Percentiles rank a stretch among this genome's conserved stretches.
phyloP scores from a whole-genome alignment of 2,888 invertebrate genomes.

The Caprella mutica region DNA sequence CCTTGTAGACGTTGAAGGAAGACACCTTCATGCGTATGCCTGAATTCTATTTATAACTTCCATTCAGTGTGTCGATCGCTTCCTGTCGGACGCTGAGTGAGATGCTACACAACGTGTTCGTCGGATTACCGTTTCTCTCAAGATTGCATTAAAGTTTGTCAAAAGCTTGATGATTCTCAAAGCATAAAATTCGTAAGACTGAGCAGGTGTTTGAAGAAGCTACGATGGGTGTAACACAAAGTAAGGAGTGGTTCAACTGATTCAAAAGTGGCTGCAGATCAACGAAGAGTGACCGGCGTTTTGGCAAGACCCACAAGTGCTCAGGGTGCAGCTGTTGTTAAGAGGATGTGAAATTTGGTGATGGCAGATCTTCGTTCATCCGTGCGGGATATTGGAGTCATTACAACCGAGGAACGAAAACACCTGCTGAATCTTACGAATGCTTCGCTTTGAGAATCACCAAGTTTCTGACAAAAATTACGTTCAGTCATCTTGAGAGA shows the following conservation, averaged over 20 bases:
- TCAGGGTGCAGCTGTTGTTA: not conserved
- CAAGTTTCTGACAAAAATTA: no score
- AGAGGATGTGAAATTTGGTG: not conserved
- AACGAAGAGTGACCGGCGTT: not conserved
- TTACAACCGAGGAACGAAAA: no score
- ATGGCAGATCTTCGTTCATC: not conserved
- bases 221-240: not conserved
- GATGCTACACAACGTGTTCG: not conserved
- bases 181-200: constrained; percentile 1
- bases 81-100: not conserved
- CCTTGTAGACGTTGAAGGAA: not conserved
- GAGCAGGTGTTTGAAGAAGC: not conserved
- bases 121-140: no score
- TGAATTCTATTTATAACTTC: not conserved
- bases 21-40: not conserved
- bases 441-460: no score
- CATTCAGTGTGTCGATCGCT: not conserved
- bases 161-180: constrained; percentile 2
- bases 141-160: constrained; percentile 7
- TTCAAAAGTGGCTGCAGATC: constrained; percentile 6
- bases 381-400: no score
- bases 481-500: no score
- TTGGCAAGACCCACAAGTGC: not conserved
- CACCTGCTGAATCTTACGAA: no score
- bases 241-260: not conserved